Evolutionary conservation across 2,888 invertebrate genomes (phyloP), one percentile per base, ranked within the genome.

Genomic region (Heliconius charithonia): DNA sequence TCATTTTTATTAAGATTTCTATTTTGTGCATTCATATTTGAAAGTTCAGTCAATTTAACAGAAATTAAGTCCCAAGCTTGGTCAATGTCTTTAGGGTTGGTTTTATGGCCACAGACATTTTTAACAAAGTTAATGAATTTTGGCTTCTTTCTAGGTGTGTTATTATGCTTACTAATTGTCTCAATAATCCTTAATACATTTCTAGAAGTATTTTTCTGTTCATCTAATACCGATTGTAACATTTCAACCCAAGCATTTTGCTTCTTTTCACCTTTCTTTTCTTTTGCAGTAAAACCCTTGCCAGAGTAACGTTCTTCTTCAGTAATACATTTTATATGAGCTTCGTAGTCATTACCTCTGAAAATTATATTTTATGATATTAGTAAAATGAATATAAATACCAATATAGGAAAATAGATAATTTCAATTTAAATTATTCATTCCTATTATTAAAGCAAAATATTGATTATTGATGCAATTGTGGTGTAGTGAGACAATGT

Each of bases 241-340:
- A 96, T 95, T 87, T 97, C 96, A 25, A 97, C 95, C 98, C 98
- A 99, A 73, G 96, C 96, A 86, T 97, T 97, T 89, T 99, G 99
- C 87, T 98, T 98, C 82, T 95, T 96, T 87, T 97, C 98, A 12
- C 98, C 98, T 91, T 98, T 98, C 87, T 98, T 97, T 78, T 96
- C 96, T 87, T 97, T 97, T 7, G 96, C 95, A 32, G 96, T 96
- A 87, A 96, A 97, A 66, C 97, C 97, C 90, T 97, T 97, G 0
- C 97, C 98, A 12, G 98, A 97, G 89, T 99, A 99, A 84, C 98
- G 97, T 90, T 98, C 97, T 45, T 97, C 97, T 93, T 99, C 97
- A 0, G 97, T 96, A 73, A 98, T 95, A 91, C 98, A 99, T 92
- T 98, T 97, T n/a, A 93, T 97, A 88, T 98, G 98, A 1, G 93